Evolutionary conservation across 2,888 invertebrate genomes (phyloP).

Genomic region (Pseudococcus longispinus): DNA sequence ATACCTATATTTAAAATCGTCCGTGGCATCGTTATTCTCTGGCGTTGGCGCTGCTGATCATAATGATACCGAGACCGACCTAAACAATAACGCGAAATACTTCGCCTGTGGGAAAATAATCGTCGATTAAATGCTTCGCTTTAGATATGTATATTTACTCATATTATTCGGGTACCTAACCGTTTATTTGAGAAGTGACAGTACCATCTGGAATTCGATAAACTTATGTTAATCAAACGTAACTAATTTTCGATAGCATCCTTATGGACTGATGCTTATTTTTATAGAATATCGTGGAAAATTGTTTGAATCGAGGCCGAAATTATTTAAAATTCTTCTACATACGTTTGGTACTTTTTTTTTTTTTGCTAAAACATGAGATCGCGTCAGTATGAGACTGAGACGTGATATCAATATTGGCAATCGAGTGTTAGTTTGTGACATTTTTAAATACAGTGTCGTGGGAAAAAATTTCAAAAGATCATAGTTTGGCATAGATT

Average conservation of each 20-base stretch:
- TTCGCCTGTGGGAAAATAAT: background rate
- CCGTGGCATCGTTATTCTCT: background rate
- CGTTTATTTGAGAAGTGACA: background rate
- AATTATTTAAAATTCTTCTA: no score
- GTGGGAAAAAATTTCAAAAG: no score
- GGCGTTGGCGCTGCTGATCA: background rate
- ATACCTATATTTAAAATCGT: constrained; percentile 13
- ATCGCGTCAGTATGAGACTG: no score
- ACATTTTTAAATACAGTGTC: no score
- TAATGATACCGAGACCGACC: background rate
- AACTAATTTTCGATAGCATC: background rate
- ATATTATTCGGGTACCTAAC: background rate
- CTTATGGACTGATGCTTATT: background rate
- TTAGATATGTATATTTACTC: background rate
- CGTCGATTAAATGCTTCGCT: background rate
- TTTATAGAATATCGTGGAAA: no score
- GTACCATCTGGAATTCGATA: background rate
- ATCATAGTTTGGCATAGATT: no score
- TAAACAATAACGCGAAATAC: background rate
- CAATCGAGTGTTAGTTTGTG: no score
- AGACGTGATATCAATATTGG: no score
- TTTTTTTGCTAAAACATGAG: no score
- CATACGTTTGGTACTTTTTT: no score
- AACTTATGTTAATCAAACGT: background rate
- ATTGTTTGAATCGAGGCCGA: no score